These are phyloP conservation scores for Zeus faber DNA, from an alignment of 2,113 vertebrate genomes.

Conservation along the genomic window DNA sequence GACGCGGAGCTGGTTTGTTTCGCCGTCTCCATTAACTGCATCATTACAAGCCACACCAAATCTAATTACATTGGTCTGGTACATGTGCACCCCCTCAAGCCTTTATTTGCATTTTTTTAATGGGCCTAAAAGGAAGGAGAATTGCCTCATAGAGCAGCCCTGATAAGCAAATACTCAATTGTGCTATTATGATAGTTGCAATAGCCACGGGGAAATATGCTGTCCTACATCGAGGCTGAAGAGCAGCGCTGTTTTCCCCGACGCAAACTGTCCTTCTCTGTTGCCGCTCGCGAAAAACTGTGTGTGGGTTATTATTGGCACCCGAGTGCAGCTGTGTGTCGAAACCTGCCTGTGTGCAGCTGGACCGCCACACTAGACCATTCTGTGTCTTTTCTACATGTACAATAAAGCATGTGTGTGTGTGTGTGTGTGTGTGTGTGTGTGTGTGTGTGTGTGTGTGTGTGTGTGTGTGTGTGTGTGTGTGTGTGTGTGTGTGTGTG, in stretches of 20 bases:
- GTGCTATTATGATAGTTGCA: constrained; percentile 38
- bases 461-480: too few species aligned
- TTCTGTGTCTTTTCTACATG: constrained; percentile 20
- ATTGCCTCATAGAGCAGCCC: constrained; percentile 17
- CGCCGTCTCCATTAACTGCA: constrained; percentile 32
- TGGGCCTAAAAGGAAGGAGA: constrained; percentile 21
- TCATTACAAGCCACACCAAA: constrained; percentile 45
- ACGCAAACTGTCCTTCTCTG: constrained; percentile 73
- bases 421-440: too few species aligned
- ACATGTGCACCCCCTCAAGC: constrained; percentile 46
- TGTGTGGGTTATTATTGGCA: constrained; percentile 44
- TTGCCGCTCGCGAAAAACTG: constrained; percentile 67
- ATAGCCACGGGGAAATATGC: constrained; percentile 31
- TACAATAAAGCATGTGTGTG: constrained; percentile 15
- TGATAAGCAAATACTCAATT: constrained; percentile 29
- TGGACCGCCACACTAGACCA: constrained; percentile 18
- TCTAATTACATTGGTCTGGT: constrained; percentile 39
- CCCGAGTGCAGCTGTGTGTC: constrained; percentile 47
- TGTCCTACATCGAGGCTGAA: constrained; percentile 37
- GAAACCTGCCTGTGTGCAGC: constrained; percentile 25
- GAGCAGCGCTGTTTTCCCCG: constrained; percentile 41
- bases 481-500: too few species aligned
- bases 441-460: too few species aligned
- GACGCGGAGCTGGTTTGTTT: constrained; percentile 15
- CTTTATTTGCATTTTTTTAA: constrained; percentile 44